phyloP scores from a whole-genome alignment of 2,888 invertebrate genomes.

The Zygogramma bicolorata region DNA sequence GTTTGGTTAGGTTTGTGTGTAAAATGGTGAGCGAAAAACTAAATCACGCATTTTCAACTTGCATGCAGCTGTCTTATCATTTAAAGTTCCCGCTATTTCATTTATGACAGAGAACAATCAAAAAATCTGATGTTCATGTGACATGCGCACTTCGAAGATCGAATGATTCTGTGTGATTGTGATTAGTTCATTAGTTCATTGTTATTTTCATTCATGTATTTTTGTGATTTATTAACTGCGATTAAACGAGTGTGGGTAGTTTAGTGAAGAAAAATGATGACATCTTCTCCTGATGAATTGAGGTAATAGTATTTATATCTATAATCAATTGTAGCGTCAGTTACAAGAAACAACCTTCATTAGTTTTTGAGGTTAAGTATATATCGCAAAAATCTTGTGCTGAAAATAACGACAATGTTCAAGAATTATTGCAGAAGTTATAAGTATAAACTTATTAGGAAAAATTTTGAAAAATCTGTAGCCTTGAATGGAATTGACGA shows the following conservation, averaged over 20 bases:
- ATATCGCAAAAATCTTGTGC: background rate
- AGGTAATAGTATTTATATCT: slow-evolving; percentile 2
- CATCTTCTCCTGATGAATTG: slow-evolving; percentile 1
- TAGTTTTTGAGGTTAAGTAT: slow-evolving; percentile 5
- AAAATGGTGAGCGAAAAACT: background rate
- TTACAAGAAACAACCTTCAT: slow-evolving; percentile 1
- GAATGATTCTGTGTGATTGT: background rate
- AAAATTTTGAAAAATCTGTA: slow-evolving; percentile 8
- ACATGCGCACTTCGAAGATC: slow-evolving; percentile 1
- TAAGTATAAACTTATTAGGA: slow-evolving; percentile 10
- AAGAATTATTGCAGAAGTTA: slow-evolving; percentile 15
- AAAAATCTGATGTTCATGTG: background rate
- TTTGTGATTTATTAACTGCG: background rate
- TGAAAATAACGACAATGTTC: slow-evolving; percentile 9
- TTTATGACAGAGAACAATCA: background rate
- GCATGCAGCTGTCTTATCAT: background rate
- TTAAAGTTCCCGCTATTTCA: background rate
- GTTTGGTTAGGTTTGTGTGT: background rate
- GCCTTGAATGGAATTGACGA: slow-evolving; percentile 7
- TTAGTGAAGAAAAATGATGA: background rate
- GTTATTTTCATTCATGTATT: background rate
- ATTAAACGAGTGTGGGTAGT: background rate
- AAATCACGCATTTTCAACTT: background rate
- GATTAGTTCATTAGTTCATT: background rate
- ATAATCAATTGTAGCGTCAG: slow-evolving; percentile 2